Evolutionary conservation across 2,797 vertebrate species (phyloP).

Genomic region (Neoniphon sammara): DNA sequence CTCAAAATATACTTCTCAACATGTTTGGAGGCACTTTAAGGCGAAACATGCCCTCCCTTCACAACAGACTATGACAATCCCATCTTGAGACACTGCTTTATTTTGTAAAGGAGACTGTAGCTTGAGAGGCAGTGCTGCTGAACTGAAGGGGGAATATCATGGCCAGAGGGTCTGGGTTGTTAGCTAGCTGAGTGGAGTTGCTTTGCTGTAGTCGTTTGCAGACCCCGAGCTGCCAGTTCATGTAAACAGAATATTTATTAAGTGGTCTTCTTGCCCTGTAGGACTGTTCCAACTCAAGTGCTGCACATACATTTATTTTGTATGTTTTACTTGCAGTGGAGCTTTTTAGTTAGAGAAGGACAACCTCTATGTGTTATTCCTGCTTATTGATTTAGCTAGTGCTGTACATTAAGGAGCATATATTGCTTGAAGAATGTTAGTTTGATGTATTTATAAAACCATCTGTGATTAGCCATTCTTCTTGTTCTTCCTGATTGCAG

Average conservation of each 20-base stretch:
- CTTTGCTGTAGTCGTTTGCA: conserved; percentile 70
- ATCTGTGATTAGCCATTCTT: conserved; percentile 61
- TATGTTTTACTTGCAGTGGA: conserved; percentile 36
- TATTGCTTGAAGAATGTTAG: conserved; percentile 64
- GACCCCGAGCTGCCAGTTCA: conserved; percentile 64
- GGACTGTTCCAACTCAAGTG: conserved; percentile 51
- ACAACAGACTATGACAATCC: conserved; percentile 33
- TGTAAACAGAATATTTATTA: conserved; percentile 79
- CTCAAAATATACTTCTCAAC: conserved; percentile 35
- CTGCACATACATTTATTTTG: conserved; percentile 65
- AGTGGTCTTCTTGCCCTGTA: conserved; percentile 66
- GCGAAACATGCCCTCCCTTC: conserved; percentile 25
- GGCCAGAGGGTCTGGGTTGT: conserved; percentile 71
- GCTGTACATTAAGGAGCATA: conserved; percentile 56
- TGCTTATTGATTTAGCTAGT: conserved; percentile 65
- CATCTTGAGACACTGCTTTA: conserved; percentile 51
- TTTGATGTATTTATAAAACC: conserved; percentile 71
- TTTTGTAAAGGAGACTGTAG: conserved; percentile 58
- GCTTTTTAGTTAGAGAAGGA: not conserved
- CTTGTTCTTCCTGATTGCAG: conserved; percentile 49
- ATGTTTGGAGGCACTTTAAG: conserved; percentile 21
- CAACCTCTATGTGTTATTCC: conserved; percentile 19
- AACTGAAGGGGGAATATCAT: conserved; percentile 69
- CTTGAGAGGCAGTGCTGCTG: conserved; percentile 57
- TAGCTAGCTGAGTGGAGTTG: conserved; percentile 70